Base-by-base conservation (phyloP, 2,797 vertebrate species). In the Alauda arvensis region DNA sequence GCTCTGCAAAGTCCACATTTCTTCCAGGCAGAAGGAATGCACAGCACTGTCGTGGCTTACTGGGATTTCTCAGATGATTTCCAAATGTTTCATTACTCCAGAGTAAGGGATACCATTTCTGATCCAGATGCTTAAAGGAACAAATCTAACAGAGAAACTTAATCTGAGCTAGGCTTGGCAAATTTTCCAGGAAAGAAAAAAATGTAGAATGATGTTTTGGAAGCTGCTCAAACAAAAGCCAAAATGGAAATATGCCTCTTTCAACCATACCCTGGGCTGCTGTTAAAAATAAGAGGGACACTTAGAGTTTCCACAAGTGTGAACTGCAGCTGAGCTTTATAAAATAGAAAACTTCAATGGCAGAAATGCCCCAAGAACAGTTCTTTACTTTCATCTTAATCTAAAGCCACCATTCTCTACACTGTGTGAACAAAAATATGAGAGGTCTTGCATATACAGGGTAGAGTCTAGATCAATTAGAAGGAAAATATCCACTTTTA, bases 171-270 rank as follows among this genome's bases (percentile, higher is more conserved):
- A 91, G 94, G 96, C 95, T 96, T 97, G 97, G 96, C 95, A 96
- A 94, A 88, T 94, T 95, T 94, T 96, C 95, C 82, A 90, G 83
- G 18, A 3, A 80, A 79, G 94, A 85, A 29, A 31, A 29, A 96
- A 81, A 75, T 89, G 90, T 40, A 96, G 93, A 94, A 96, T 80
- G 90, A 96, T 96, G 92, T 95, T 97, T 97, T 97, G 96, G 96
- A 97, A 97, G 94, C 93, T 71, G 94, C 96, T 97, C 96, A 97
- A 97, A 96, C 96, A 96, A 97, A 97, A 96, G 78, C 83, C 95
- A 89, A 96, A 96, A 94, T 93, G 96, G 96, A 97, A 97, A 94
- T 96, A 91, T 83, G 91, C 94, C 85, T 94, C 93, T 91, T 85
- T 93, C 93, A 93, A 93, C 93, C 87, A 87, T 94, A 94, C 95